A percentile compares a stretch with the other conserved stretches of the same genome.
phyloP scores from a whole-genome alignment of 2,797 vertebrate species.

The Lagodon rhomboides region DNA sequence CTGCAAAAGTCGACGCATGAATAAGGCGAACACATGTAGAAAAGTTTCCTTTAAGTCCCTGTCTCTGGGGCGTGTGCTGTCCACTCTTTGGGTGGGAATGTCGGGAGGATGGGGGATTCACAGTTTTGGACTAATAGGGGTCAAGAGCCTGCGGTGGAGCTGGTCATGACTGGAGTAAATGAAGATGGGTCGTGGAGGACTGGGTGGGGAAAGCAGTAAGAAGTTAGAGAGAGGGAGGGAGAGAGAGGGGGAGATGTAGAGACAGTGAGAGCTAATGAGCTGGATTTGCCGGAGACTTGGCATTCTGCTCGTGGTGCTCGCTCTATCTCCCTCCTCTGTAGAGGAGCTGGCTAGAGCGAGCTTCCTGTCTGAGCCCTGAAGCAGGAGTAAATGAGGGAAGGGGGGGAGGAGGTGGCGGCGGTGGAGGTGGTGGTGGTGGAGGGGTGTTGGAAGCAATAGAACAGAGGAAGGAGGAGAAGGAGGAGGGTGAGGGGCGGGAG shows the following conservation, averaged over 20 bases:
- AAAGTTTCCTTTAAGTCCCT: slow-evolving; percentile 18
- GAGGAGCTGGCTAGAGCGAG: slow-evolving; percentile 82
- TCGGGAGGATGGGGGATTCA: slow-evolving; percentile 39
- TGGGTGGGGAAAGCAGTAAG: slow-evolving; percentile 31
- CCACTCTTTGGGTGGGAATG: slow-evolving; percentile 33
- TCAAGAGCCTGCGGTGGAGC: slow-evolving; percentile 42
- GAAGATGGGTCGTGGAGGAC: slow-evolving; percentile 49
- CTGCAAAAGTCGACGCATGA: slow-evolving; percentile 1
- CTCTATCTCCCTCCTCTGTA: slow-evolving; percentile 76
- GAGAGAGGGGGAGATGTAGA: slow-evolving; percentile 55
- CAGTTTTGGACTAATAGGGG: slow-evolving; percentile 52
- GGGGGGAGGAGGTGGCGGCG: slow-evolving; percentile 16
- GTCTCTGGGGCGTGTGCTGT: slow-evolving; percentile 7
- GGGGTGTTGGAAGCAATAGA: slow-evolving; percentile 72
- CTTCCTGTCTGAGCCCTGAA: slow-evolving; percentile 87
- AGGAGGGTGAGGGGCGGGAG: slow-evolving; percentile 70
- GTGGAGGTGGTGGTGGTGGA: slow-evolving; percentile 1
- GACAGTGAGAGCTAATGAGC: slow-evolving; percentile 82
- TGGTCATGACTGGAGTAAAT: slow-evolving; percentile 40
- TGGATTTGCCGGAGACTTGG: slow-evolving; percentile 84
- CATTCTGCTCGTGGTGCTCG: slow-evolving; percentile 83
- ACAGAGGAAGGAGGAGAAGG: slow-evolving; percentile 74
- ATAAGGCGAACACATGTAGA: slow-evolving; percentile 16
- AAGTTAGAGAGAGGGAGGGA: slow-evolving; percentile 18
- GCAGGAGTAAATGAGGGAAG: slow-evolving; percentile 81